Evolutionary conservation across 2,888 invertebrate genomes (phyloP).

Genomic region (Aricia artaxerxes): DNA sequence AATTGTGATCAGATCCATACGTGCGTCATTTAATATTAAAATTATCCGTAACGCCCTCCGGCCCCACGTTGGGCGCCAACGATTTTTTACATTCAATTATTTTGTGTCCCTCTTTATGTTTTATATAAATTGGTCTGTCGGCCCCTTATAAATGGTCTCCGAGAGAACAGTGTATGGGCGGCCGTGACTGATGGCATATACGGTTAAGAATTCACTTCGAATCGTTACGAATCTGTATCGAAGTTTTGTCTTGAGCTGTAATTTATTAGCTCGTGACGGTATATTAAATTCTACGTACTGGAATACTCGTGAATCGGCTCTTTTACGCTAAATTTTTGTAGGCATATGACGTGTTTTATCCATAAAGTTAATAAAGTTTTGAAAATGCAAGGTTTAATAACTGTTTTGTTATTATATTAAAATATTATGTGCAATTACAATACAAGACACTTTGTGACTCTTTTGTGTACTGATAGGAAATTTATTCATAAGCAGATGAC

Average conservation of each 20-base stretch:
- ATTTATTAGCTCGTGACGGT: background rate
- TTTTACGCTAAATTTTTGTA: background rate
- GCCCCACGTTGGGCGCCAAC: conserved; percentile 56
- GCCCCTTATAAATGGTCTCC: conserved; percentile 71
- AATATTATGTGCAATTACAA: no score
- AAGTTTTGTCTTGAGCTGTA: conserved; percentile 2
- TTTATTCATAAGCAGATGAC: no score
- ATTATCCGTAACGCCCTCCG: conserved; percentile 55
- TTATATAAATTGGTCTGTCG: conserved; percentile 75
- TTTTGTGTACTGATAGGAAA: no score
- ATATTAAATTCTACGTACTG: background rate
- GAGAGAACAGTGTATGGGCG: conserved; percentile 67
- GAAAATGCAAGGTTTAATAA: no score
- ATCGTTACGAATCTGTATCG: conserved; percentile 31
- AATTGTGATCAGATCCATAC: conserved; percentile 49
- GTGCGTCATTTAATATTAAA: conserved; percentile 69
- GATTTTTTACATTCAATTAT: conserved; percentile 78
- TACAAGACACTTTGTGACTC: no score
- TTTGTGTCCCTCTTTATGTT: conserved; percentile 64
- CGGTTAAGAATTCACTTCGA: conserved; percentile 33
- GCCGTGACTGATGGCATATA: conserved; percentile 45
- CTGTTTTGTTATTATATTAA: no score
- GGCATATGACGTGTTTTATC: background rate
- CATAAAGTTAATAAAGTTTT: background rate
- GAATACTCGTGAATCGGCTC: background rate